These are phyloP conservation scores for Blastobasis adustella DNA, from an alignment of 2,888 invertebrate species.

Conservation along the genomic window DNA sequence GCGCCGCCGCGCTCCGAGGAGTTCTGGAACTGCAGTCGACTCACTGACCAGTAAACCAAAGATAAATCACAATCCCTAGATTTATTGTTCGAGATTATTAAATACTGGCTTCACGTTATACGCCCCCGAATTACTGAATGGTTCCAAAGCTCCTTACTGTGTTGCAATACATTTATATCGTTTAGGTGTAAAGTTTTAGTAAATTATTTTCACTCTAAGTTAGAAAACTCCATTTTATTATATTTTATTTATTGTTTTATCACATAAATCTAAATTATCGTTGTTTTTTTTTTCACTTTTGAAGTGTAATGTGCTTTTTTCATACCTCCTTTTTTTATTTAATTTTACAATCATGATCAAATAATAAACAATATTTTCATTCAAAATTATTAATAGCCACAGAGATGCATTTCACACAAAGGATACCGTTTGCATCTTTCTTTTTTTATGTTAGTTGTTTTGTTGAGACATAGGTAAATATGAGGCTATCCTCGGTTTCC, in stretches of 20 bases:
- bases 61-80: constrained; percentile 65
- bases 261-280: constrained; percentile 57
- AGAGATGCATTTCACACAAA: constrained; percentile 61
- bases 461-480: constrained; percentile 53
- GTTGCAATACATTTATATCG: constrained; percentile 71
- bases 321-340: constrained; percentile 66
- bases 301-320: constrained; percentile 70
- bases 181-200: constrained; percentile 70
- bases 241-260: constrained; percentile 63
- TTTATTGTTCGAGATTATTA: constrained; percentile 56
- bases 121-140: constrained; percentile 54
- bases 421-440: constrained; percentile 59
- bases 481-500: constrained; percentile 70
- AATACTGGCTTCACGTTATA: constrained; percentile 50
- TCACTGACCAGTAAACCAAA: constrained; percentile 62
- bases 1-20: constrained; percentile 46
- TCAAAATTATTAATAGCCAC: constrained; percentile 52
- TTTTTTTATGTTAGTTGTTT: constrained; percentile 56
- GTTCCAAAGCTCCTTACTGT: constrained; percentile 70
- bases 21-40: constrained; percentile 63
- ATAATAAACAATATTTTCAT: constrained; percentile 62
- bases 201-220: constrained; percentile 72
- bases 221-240: constrained; percentile 63
- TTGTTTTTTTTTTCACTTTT: constrained; percentile 56
- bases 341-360: constrained; percentile 70